Conservation (phyloP, 2,888 invertebrate genomes). For the Microchrysa polita region DNA sequence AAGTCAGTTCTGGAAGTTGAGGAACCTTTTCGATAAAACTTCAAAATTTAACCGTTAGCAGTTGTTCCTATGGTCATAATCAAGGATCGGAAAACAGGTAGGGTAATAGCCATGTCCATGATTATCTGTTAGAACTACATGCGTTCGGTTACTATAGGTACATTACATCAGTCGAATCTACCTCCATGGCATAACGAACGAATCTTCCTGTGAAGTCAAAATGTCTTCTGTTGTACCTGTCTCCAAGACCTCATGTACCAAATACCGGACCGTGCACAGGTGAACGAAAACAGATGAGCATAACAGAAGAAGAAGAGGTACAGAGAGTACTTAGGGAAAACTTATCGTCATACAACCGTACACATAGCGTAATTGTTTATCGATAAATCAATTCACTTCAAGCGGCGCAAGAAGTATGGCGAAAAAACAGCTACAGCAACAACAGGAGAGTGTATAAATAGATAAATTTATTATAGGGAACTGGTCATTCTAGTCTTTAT, state of each 20-base stretch:
- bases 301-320: neutral
- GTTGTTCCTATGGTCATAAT: no score
- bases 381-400: constrained; percentile 40
- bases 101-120: no score
- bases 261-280: no score
- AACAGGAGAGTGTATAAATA: constrained; percentile 27
- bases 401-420: constrained; percentile 10
- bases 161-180: no score
- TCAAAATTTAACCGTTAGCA: no score
- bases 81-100: no score
- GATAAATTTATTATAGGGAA: constrained; percentile 43
- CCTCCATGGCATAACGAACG: neutral
- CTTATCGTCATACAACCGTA: constrained; percentile 21
- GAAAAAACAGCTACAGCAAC: constrained; percentile 16
- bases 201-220: constrained; percentile 8
- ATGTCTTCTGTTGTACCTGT: neutral
- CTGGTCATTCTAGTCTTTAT: constrained; percentile 47
- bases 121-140: neutral
- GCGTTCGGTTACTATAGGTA: neutral
- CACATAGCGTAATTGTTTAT: constrained; percentile 26
- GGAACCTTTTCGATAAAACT: neutral
- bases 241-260: no score
- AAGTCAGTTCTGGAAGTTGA: neutral
- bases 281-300: neutral
- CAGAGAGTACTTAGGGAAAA: constrained; percentile 16